Evolutionary conservation across 2,113 vertebrate species (phyloP), one percentile per base, ranked within the genome.

Genomic region (Poeciliopsis retropinna): DNA sequence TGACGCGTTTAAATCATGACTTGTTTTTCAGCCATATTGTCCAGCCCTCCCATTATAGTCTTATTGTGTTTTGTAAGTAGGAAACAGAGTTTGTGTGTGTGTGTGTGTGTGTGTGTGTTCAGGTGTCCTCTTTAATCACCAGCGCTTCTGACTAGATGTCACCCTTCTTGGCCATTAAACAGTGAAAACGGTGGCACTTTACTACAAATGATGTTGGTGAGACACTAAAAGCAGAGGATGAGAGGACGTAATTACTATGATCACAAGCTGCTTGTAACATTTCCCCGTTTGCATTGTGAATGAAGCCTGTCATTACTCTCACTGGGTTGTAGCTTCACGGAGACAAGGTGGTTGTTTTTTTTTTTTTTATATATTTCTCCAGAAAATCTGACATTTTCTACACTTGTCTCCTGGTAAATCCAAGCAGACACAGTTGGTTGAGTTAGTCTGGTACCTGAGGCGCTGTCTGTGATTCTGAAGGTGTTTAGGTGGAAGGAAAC

Each of bases 141-240:
- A 67, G 67, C 70, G 62, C 72, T 61, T 75, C 64, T 29, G 61
- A 10, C 14, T 5, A 10, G 37, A 66, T 62, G 67, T 73, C 74
- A 47, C 34, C 34, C 19, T 32, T 25, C 29, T 57, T 17, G 10
- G 30, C 74, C 31, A 76, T 69, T 81, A 70, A 30, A 34, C 17
- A 1, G 64, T 71, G 54, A 68, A 72, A 72, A 83, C 54, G 17
- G 28, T 72, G 67, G 64, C 73, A 69, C 65, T 72, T 79, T 11
- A 63, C 32, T 72, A 25, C 3, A 44, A 70, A 64, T 61, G 12
- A 70, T 31, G 27, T 22, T 63, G 17, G 2, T 27, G 29, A 67
- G 80, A 80, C 73, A 73, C 29, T 67, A 75, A 77, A 84, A 80
- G 75, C 61, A 75, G 31, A 74, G n/a, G 19, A 13, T 60, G 29